Evolutionary conservation across 2,888 invertebrate genomes (phyloP).

Genomic region (Phasia obesa): DNA sequence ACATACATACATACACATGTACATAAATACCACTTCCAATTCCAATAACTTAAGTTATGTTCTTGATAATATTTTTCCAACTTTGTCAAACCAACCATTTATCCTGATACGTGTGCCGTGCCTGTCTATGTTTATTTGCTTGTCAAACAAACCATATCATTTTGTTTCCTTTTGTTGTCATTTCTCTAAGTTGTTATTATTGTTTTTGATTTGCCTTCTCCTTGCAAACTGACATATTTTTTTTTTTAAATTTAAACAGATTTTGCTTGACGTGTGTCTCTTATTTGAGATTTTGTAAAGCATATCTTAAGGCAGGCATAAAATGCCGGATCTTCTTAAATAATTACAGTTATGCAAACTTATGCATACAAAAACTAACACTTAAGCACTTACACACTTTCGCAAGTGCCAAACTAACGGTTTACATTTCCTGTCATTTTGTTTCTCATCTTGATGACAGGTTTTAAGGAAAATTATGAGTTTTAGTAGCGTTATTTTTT

Average conservation of each 20-base stretch:
- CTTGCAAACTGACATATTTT: background rate
- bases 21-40: too few relatives aligned
- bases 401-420: slow-evolving; percentile 6
- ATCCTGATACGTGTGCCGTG: too few relatives aligned
- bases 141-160: background rate
- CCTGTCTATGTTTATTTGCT: too few relatives aligned
- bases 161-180: background rate
- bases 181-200: background rate
- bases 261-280: background rate
- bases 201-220: slow-evolving; percentile 16
- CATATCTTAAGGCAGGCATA: slow-evolving; percentile 50
- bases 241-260: background rate
- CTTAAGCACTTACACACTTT: background rate
- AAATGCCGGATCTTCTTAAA: slow-evolving; percentile 46
- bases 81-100: too few relatives aligned
- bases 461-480: background rate
- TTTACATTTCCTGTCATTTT: slow-evolving; percentile 27
- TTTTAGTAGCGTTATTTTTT: background rate
- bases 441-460: background rate
- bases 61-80: too few relatives aligned
- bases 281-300: slow-evolving; percentile 7
- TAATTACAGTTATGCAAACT: slow-evolving; percentile 15
- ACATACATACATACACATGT: too few relatives aligned
- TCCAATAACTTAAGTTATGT: too few relatives aligned
- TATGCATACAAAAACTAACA: background rate